Evolutionary conservation across 2,888 invertebrate species (phyloP), one percentile per base, ranked within the genome.

Genomic region (Theodoxus fluviatilis): DNA sequence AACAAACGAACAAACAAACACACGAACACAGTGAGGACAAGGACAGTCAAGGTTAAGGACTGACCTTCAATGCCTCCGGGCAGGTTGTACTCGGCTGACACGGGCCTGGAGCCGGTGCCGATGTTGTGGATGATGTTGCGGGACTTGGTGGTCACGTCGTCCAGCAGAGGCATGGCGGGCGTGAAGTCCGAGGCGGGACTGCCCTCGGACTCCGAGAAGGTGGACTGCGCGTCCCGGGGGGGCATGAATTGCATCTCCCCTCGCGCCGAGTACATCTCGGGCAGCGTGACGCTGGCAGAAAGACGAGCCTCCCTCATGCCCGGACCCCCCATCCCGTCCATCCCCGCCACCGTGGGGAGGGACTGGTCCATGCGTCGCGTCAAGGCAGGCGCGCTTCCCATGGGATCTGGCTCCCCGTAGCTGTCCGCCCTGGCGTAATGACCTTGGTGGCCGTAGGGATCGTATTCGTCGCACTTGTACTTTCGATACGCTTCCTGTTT

Each of bases 131-230:
- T 79, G 43, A 84, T 83, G 71, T 89, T 89, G 72, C 90, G 83
- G 35, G 90, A 90, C 68, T 89, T 85, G 55, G 89, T 89, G 49
- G 89, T 90, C 86, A 90, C 89, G 82, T 90, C 90, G 59, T 89
- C 89, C 71, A 90, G 86, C 61, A 90, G 84, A 25, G 90, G 90
- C 90, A 90, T 90, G 25, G 90, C 90, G 18, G 90, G 89, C 6
- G 88, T 87, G 83, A 85, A 80, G 69, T 80, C 81, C 66, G 74
- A 75, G 6, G 81, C 80, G 3, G 82, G 81, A 71, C 81, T 84
- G 35, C 76, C 78, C 70, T 81, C 82, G 0, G 80, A 79, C 65
- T 88, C 88, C 12, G 87, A 86, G 64, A 87, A 72, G 37, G 72
- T 74, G 12, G 72, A 72, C 67, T 49, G 72, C 67, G 67, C 59